Conservation (phyloP, 2,113 vertebrate species). For the Raja brachyura region DNA sequence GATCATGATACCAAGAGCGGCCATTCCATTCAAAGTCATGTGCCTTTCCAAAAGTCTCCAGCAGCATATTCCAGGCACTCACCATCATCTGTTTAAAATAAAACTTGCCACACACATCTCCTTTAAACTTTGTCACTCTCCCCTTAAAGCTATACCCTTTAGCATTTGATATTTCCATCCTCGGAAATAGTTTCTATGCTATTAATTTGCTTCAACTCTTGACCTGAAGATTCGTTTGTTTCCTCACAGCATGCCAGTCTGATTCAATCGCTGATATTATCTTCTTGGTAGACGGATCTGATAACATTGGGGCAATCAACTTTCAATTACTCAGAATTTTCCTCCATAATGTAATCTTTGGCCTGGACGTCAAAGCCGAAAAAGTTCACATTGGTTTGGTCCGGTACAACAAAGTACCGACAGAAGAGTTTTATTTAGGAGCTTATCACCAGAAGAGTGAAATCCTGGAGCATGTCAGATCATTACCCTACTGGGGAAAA, state of each 20-base stretch:
- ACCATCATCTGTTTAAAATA: too few relatives aligned
- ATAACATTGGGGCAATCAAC: constrained; percentile 47
- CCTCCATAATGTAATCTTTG: constrained; percentile 57
- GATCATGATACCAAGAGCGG: too few relatives aligned
- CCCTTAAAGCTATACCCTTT: too few relatives aligned
- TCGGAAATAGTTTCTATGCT: too few relatives aligned
- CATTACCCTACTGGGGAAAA: constrained; percentile 59
- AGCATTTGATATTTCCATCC: too few relatives aligned
- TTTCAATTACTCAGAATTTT: constrained; percentile 62
- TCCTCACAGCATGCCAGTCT: constrained; percentile 59
- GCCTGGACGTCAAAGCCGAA: constrained; percentile 48
- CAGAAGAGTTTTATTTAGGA: constrained; percentile 58
- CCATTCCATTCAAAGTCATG: too few relatives aligned
- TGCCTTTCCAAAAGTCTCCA: too few relatives aligned
- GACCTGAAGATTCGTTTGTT: neutral
- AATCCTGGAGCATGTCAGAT: constrained; percentile 61
- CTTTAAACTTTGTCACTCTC: too few relatives aligned
- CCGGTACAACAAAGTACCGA: constrained; percentile 51
- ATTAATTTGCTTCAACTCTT: neutral
- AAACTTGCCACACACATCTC: too few relatives aligned
- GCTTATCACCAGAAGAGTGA: constrained; percentile 53
- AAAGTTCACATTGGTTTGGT: constrained; percentile 63
- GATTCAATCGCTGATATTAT: constrained; percentile 63
- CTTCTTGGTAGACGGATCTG: constrained; percentile 70
- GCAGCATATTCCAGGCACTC: too few relatives aligned